phyloP scores from a whole-genome alignment of 2,113 vertebrate species.

The Ondatra zibethicus region DNA sequence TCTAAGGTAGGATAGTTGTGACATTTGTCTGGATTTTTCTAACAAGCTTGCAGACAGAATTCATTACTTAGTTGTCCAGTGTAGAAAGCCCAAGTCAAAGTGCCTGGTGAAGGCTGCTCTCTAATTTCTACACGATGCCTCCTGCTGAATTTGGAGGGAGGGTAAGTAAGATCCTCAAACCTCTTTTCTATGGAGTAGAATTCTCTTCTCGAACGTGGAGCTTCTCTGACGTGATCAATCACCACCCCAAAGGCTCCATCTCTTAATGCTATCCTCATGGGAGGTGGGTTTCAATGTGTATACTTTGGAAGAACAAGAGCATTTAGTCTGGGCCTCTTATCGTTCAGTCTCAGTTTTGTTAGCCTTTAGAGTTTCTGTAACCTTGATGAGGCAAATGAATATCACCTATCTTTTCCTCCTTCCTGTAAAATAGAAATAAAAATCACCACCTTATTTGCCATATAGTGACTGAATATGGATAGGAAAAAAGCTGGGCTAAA shows the following conservation, averaged over 20 bases:
- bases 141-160: not conserved
- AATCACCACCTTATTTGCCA: not conserved
- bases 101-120: not conserved
- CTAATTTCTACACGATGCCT: not conserved
- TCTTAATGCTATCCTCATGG: not conserved
- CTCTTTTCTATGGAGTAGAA: not conserved
- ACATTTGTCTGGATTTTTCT: too few species aligned
- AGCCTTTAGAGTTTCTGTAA: not conserved
- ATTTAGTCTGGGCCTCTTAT: not conserved
- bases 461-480: not conserved
- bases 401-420: conserved; percentile 12
- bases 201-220: not conserved
- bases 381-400: not conserved
- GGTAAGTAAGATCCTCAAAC: not conserved
- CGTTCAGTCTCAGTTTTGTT: not conserved
- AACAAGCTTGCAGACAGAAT: not conserved
- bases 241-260: not conserved
- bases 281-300: not conserved
- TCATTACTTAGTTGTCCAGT: not conserved
- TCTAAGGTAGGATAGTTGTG: not conserved
- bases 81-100: not conserved
- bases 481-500: not conserved
- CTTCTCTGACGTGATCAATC: not conserved
- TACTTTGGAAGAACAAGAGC: not conserved
- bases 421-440: not conserved